Conservation (phyloP, 2,888 invertebrate genomes). For the Dinocampus coccinellae region DNA sequence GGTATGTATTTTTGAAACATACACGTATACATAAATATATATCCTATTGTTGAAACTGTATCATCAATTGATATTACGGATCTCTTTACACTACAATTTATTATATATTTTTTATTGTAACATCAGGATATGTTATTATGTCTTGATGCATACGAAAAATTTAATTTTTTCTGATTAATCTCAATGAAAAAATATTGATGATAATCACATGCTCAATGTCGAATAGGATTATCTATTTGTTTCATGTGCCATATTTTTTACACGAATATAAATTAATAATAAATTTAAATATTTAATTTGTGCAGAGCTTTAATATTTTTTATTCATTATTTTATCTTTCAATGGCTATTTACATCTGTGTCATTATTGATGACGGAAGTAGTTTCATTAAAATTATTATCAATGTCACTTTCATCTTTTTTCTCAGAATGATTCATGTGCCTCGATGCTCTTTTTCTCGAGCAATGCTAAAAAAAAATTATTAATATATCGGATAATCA, state of each 20-base stretch:
- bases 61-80: background rate
- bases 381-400: background rate
- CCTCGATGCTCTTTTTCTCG: background rate
- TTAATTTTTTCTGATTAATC: background rate
- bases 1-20: too few species aligned
- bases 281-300: too few species aligned
- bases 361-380: background rate
- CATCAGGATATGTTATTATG: background rate
- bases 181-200: background rate
- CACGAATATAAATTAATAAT: too few species aligned
- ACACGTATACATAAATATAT: too few species aligned
- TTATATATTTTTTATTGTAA: background rate
- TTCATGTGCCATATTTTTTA: too few species aligned
- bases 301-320: too few species aligned
- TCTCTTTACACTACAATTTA: background rate
- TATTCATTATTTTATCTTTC: background rate
- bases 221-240: background rate
- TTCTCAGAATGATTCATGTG: background rate
- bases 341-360: background rate
- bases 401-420: background rate
- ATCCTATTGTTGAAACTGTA: background rate
- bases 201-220: background rate
- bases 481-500: background rate
- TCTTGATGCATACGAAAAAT: background rate
- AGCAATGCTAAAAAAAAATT: background rate